Conservation (phyloP, 2,113 vertebrate genomes). For the Rhinoderma darwinii region DNA sequence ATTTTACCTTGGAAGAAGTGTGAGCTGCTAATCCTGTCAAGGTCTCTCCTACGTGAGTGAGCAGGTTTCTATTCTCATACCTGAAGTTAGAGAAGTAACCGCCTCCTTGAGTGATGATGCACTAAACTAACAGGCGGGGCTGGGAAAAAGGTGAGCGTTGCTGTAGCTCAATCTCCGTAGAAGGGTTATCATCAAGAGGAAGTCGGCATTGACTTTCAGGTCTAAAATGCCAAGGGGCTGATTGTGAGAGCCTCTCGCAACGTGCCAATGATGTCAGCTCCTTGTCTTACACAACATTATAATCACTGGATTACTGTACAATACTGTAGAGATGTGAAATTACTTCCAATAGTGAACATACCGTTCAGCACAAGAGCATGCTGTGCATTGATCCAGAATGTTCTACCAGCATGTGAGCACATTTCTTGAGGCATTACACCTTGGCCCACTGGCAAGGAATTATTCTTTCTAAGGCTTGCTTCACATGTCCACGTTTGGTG, state of each 20-base stretch:
- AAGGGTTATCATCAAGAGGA: not conserved
- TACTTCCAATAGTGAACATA: not conserved
- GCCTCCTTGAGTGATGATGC: slow-evolving; percentile 6
- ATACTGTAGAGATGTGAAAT: not conserved
- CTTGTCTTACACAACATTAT: not conserved
- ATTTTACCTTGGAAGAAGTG: slow-evolving; percentile 26
- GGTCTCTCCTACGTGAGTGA: not conserved
- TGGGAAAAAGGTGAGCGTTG: slow-evolving; percentile 33
- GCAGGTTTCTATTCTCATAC: slow-evolving; percentile 33
- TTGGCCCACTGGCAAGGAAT: no score
- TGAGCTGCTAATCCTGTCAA: not conserved
- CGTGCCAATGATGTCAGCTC: not conserved
- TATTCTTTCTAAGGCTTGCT: no score
- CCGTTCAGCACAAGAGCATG: not conserved
- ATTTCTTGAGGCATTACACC: no score
- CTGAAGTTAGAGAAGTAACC: not conserved
- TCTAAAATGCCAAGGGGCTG: not conserved
- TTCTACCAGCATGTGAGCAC: no score
- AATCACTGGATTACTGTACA: not conserved
- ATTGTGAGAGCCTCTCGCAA: not conserved
- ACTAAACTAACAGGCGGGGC: slow-evolving; percentile 32
- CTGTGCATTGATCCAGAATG: not conserved
- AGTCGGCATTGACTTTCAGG: not conserved
- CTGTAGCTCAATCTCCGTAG: not conserved
- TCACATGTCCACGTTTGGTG: no score